Conservation (phyloP, 2,113 vertebrate species). For the Synchiropus splendidus region DNA sequence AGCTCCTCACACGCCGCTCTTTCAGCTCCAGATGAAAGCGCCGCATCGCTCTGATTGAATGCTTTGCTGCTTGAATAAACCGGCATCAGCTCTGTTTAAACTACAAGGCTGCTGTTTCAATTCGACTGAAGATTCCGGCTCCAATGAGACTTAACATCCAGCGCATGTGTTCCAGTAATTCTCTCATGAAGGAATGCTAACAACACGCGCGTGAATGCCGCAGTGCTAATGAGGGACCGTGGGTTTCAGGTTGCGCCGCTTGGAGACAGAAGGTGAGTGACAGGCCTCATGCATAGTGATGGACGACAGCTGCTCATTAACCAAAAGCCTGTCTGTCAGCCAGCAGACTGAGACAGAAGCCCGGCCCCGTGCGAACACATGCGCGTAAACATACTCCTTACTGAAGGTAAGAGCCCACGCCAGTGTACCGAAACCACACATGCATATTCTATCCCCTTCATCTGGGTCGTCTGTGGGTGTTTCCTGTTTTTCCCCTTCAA, state of each 20-base stretch:
- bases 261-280: constrained; percentile 58
- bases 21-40: constrained; percentile 34
- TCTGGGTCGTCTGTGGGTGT: no score
- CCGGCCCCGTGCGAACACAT: constrained; percentile 31
- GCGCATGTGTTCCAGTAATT: constrained; percentile 11
- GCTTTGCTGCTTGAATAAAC: constrained; percentile 26
- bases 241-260: constrained; percentile 33
- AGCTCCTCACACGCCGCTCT: constrained; percentile 15
- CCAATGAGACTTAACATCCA: constrained; percentile 8
- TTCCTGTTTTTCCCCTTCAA: constrained; percentile 26
- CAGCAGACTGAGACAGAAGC: constrained; percentile 45
- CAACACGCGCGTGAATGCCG: constrained; percentile 8
- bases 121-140: constrained; percentile 11
- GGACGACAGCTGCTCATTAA: constrained; percentile 69
- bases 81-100: constrained; percentile 13
- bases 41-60: constrained; percentile 21
- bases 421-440: constrained; percentile 17
- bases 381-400: constrained; percentile 24
- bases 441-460: constrained; percentile 35
- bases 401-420: constrained; percentile 11
- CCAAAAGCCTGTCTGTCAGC: constrained; percentile 59
- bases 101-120: constrained; percentile 16
- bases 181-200: background rate
- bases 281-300: constrained; percentile 69
- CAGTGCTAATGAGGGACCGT: constrained; percentile 53